phyloP scores from a whole-genome alignment of 64 coral and sea anemone genomes.

The Dendronephthya gigantea region DNA sequence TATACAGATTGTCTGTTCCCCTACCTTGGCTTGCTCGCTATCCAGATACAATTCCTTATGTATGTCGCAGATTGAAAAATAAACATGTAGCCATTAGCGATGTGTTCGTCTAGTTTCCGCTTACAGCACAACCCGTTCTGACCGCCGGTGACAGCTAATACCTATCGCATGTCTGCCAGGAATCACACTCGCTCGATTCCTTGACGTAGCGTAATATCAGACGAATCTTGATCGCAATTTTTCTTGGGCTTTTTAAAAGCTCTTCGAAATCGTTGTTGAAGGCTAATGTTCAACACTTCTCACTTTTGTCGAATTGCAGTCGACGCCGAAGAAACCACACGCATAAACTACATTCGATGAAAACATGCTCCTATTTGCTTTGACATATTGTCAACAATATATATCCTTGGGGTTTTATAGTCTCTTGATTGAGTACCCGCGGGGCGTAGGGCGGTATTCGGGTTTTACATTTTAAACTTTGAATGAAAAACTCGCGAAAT shows the following conservation, averaged over 20 bases:
- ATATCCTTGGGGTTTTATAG: background rate
- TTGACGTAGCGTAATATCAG: background rate
- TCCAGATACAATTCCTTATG: background rate
- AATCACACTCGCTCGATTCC: background rate
- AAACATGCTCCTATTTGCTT: background rate
- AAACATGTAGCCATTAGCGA: background rate
- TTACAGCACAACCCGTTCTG: background rate
- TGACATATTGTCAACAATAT: constrained; percentile 1
- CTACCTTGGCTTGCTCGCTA: background rate
- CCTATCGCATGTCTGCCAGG: background rate
- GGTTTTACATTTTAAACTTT: background rate
- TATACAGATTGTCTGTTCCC: background rate
- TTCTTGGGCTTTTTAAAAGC: background rate
- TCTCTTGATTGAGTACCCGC: background rate
- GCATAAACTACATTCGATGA: background rate
- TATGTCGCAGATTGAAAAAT: background rate
- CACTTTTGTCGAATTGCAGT: background rate
- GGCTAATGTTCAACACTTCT: background rate
- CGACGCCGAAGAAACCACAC: background rate
- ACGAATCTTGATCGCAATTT: background rate
- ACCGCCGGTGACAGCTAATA: background rate
- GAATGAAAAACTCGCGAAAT: background rate
- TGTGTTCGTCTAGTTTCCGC: background rate
- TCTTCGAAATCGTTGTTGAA: background rate
- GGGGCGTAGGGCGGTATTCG: background rate